Conservation (phyloP, 2,888 invertebrate genomes). For the Endotricha flammealis region DNA sequence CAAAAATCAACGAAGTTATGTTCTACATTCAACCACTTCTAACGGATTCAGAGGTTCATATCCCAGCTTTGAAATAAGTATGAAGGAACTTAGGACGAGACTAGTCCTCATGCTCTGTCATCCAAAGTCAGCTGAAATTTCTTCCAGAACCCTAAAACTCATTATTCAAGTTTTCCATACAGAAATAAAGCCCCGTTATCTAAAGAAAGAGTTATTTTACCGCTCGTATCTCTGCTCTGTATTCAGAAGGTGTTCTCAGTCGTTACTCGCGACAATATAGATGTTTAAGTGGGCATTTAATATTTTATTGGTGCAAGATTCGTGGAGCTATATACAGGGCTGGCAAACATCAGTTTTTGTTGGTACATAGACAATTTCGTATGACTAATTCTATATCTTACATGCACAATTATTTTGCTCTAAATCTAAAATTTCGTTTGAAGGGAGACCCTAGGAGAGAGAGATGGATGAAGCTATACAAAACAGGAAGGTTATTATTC, state of each 20-base stretch:
- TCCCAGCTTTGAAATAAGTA: too few relatives aligned
- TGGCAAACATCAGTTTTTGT: conserved; percentile 20
- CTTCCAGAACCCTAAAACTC: not conserved
- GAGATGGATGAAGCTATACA: too few relatives aligned
- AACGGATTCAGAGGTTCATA: too few relatives aligned
- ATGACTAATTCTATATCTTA: too few relatives aligned
- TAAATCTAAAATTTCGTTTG: not conserved
- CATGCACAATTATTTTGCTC: not conserved
- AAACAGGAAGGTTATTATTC: too few relatives aligned
- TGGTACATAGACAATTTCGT: too few relatives aligned
- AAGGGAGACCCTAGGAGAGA: too few relatives aligned
- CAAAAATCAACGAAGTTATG: too few relatives aligned
- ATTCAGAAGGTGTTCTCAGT: conserved; percentile 74
- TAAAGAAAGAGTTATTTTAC: conserved; percentile 9
- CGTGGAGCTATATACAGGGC: conserved; percentile 42
- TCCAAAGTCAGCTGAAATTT: too few relatives aligned
- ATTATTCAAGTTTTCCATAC: conserved; percentile 1
- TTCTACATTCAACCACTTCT: too few relatives aligned
- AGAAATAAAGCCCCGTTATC: conserved; percentile 9
- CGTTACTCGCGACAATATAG: conserved; percentile 66
- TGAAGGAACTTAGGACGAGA: too few relatives aligned
- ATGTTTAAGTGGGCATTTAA: conserved; percentile 66
- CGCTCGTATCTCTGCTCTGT: conserved; percentile 42
- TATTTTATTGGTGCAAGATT: conserved; percentile 71
- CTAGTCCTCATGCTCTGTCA: too few relatives aligned